Evolutionary conservation across 2,888 invertebrate genomes (phyloP).

Genomic region (Drosophila recens): DNA sequence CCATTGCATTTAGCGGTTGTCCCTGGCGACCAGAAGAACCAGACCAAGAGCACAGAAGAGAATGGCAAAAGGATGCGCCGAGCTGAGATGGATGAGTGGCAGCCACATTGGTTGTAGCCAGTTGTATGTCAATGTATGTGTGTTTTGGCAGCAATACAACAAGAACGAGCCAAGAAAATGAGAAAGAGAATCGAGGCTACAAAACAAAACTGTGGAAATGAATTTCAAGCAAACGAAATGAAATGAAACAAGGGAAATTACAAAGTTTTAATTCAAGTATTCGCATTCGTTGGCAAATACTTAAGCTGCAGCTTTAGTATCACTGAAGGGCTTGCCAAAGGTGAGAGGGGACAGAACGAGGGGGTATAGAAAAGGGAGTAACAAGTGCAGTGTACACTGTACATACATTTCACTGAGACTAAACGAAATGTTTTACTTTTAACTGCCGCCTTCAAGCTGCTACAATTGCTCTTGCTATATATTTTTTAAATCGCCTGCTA

Average conservation of each 20-base stretch:
- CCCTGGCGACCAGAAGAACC: conserved; percentile 65
- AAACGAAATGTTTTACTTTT: conserved; percentile 62
- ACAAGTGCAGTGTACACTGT: background rate
- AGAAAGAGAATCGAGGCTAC: conserved; percentile 3
- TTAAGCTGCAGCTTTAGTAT: conserved; percentile 68
- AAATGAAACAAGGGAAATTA: conserved; percentile 82
- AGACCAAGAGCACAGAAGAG: conserved; percentile 33
- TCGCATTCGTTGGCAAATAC: conserved; percentile 77
- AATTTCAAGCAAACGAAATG: conserved; percentile 79
- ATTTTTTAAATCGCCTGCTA: conserved; percentile 24
- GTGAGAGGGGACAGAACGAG: background rate
- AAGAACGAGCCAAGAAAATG: conserved; percentile 50
- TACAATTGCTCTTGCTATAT: conserved; percentile 19
- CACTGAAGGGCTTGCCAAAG: conserved; percentile 1
- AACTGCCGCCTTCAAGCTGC: conserved; percentile 37
- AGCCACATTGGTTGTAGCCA: conserved; percentile 48
- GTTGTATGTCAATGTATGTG: conserved; percentile 11
- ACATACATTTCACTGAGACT: conserved; percentile 48
- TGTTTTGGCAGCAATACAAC: conserved; percentile 3
- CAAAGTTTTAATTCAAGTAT: conserved; percentile 80
- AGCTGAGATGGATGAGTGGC: conserved; percentile 59
- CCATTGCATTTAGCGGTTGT: conserved; percentile 68
- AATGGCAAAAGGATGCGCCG: conserved; percentile 34
- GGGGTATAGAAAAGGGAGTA: background rate
- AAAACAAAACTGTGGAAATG: conserved; percentile 70